Percentiles rank a stretch among this genome's conserved stretches.
These are phyloP conservation scores for Fulica atra DNA, from an alignment of 2,113 vertebrate species.

Conservation along the genomic window DNA sequence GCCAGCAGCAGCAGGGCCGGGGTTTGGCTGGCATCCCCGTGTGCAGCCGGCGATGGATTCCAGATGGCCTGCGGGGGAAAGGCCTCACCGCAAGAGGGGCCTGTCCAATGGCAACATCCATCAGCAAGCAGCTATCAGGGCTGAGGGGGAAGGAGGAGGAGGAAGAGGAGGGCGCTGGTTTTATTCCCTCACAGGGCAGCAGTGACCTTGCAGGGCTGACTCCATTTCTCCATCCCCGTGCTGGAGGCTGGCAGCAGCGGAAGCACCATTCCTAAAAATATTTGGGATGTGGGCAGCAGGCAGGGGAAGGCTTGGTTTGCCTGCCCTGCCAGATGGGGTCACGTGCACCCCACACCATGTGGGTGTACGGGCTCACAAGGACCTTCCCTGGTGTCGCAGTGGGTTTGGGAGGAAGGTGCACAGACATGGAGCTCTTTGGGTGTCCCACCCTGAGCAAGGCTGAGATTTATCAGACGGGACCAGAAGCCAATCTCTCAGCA, in stretches of 20 bases:
- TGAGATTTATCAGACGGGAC: not conserved
- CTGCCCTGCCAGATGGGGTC: not conserved
- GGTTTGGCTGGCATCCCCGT: not conserved
- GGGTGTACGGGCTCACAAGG: rapidly evolving
- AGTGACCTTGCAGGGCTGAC: not conserved
- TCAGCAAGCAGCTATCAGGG: not conserved
- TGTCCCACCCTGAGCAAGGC: not conserved
- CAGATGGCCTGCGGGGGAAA: conserved; percentile 8
- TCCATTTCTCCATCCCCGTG: not conserved
- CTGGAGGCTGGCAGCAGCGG: not conserved
- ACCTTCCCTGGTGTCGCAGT: not conserved
- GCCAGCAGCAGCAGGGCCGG: not conserved
- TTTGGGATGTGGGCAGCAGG: not conserved
- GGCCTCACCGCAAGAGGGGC: not conserved
- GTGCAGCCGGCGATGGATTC: conserved; percentile 30
- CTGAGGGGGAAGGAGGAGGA: not conserved
- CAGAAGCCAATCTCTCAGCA: not conserved
- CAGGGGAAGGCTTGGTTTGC: not conserved
- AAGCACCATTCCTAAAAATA: not conserved
- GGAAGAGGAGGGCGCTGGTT: not conserved
- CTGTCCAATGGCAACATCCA: conserved; percentile 58
- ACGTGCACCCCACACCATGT: rapidly evolving
- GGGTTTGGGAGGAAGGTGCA: not conserved
- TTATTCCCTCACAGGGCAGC: not conserved
- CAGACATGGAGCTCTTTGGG: not conserved